Evolutionary conservation across 2,888 invertebrate genomes (phyloP).

Genomic region (Polydrusus tereticollis): DNA sequence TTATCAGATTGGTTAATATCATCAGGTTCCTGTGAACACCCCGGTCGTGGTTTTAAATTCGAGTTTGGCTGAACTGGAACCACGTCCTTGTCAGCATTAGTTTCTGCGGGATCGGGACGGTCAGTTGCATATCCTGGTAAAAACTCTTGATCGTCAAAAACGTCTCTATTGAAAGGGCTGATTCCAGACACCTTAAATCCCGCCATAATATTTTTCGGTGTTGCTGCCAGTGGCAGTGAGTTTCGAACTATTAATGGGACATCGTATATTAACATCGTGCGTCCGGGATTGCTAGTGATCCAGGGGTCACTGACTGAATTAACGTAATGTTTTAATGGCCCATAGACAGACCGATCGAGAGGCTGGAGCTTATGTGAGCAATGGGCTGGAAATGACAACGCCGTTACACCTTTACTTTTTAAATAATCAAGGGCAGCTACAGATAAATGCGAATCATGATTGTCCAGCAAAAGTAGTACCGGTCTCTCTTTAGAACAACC

Average conservation of each 20-base stretch:
- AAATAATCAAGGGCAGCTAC: too few species aligned
- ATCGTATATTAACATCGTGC: too few species aligned
- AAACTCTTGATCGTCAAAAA: background rate
- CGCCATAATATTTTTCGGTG: background rate
- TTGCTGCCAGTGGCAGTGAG: background rate
- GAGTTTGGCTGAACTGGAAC: slow-evolving; percentile 1
- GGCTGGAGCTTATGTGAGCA: too few species aligned
- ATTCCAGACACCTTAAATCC: background rate
- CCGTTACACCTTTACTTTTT: too few species aligned
- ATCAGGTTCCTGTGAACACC: background rate
- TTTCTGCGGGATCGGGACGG: background rate
- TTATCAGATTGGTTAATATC: slow-evolving; percentile 12
- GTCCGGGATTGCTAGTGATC: too few species aligned
- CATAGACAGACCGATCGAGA: too few species aligned
- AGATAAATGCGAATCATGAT: slow-evolving; percentile 12
- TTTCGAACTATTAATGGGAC: background rate
- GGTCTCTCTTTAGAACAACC: too few species aligned
- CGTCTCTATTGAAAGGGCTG: background rate
- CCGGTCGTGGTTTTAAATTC: slow-evolving; percentile 9
- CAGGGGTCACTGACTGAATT: too few species aligned
- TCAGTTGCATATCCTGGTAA: background rate
- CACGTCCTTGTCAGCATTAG: slow-evolving; percentile 8
- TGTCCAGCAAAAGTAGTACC: background rate
- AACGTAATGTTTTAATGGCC: too few species aligned
- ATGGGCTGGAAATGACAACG: too few species aligned